These are phyloP conservation scores for Chelonus insularis DNA, from an alignment of 1,140 invertebrate species.

Conservation along the genomic window DNA sequence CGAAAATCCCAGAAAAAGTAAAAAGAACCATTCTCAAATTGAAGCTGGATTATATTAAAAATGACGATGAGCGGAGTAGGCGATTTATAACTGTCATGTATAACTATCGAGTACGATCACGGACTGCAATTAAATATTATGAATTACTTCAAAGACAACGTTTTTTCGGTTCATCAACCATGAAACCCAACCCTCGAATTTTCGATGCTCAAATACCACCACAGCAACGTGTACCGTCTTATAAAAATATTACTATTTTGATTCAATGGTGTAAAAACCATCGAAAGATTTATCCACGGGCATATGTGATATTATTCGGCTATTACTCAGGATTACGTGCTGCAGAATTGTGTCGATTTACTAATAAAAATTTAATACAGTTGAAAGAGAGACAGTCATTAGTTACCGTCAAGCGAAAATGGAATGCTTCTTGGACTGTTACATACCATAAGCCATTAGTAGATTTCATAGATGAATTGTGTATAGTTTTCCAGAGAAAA, in stretches of 20 bases:
- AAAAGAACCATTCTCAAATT: background rate
- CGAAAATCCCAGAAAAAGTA: background rate
- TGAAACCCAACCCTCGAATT: background rate
- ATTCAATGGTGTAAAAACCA: background rate
- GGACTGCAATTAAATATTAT: background rate
- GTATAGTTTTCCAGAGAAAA: background rate
- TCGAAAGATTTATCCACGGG: background rate
- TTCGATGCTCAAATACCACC: background rate
- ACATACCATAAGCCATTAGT: background rate
- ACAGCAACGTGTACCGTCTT: background rate
- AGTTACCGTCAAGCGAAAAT: background rate
- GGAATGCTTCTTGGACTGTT: background rate
- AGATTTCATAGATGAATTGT: background rate
- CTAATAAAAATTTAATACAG: background rate
- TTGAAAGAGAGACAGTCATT: background rate
- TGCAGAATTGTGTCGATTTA: background rate
- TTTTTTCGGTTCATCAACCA: background rate
- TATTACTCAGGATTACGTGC: background rate
- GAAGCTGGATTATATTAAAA: background rate
- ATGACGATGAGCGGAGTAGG: background rate
- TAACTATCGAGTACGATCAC: background rate
- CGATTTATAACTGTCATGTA: background rate
- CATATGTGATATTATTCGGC: background rate
- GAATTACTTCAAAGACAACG: background rate
- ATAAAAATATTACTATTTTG: background rate